Percentiles rank a stretch among this genome's conserved stretches.
phyloP scores from a whole-genome alignment of 1,140 invertebrate genomes.

The Cataglyphis hispanica region DNA sequence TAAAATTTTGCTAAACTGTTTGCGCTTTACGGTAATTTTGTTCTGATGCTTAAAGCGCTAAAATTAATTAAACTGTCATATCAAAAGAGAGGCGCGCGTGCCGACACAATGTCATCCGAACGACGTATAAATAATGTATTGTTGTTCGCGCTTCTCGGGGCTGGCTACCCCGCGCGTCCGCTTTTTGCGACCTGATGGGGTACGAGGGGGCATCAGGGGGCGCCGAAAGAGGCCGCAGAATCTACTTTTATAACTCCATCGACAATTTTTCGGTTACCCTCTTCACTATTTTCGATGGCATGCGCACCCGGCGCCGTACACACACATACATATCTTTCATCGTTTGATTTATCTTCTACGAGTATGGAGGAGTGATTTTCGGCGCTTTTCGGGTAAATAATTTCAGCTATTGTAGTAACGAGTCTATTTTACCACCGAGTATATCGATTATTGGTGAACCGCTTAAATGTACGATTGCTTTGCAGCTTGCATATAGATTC shows the following conservation, averaged over 20 bases:
- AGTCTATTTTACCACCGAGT: neutral
- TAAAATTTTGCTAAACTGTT: neutral
- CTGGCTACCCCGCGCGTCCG: conserved; percentile 59
- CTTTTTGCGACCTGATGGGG: conserved; percentile 66
- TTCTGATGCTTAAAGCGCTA: neutral
- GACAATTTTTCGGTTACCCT: conserved; percentile 81
- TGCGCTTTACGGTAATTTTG: neutral
- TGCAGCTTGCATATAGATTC: neutral
- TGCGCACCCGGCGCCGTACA: conserved; percentile 42
- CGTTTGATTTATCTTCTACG: conserved; percentile 76
- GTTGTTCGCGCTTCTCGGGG: conserved; percentile 73
- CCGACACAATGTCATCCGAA: conserved; percentile 44
- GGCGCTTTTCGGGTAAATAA: conserved; percentile 50
- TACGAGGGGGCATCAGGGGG: conserved; percentile 52
- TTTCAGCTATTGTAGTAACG: conserved; percentile 46
- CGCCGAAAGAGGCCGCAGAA: conserved; percentile 66
- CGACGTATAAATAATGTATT: conserved; percentile 77
- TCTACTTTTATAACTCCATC: conserved; percentile 83
- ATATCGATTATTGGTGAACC: conserved; percentile 12
- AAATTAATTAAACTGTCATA: conserved; percentile 40
- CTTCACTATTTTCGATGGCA: conserved; percentile 76
- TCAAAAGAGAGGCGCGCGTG: neutral
- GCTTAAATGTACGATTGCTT: neutral
- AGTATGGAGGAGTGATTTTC: conserved; percentile 55
- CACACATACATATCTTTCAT: conserved; percentile 39